Base-by-base conservation (phyloP, 2,888 invertebrate genomes). In the Ophion costatus region DNA sequence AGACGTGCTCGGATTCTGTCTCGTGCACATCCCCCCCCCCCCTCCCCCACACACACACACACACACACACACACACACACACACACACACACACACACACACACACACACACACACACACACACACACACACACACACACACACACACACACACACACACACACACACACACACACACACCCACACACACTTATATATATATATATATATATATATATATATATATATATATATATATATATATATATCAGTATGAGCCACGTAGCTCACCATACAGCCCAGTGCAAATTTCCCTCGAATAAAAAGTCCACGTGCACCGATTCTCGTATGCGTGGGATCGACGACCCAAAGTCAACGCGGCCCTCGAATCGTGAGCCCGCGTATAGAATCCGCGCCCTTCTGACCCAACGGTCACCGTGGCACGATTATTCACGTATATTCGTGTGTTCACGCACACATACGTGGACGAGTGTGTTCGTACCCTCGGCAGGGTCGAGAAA, bases 1-100 rank as follows among this genome's bases (percentile, higher is more conserved):
- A 71, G 71, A 86, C 64, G 71, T 83, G 73, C 63, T 57, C 24
- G 45, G 45, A 73, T 67, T 74, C 38, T 22, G 22, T 66, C n/a
- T 6, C 22, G 59, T 33, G n/a, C n/a, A n/a, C n/a, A n/a, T n/a
- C n/a, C n/a, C n/a, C n/a, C n/a, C n/a, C n/a, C n/a, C n/a, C n/a
- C n/a, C n/a, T n/a, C n/a, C n/a, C n/a, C 4, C 29, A 4, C 29
- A 29, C 29, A 4, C 29, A 51, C 24, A 59, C 45, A 33, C 74
- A 78, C 33, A 79, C 63, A 59, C 24, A 33, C 20, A 57, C 22
- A 4, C 14, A 38, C 17, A 17, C 20, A 33, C 33, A 17, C 33
- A 64, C 29, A 63, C 64, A 63, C 38, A n/a, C n/a, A n/a, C n/a
- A n/a, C n/a, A n/a, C n/a, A n/a, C n/a, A n/a, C n/a, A n/a, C n/a